These are phyloP conservation scores for Mythimna lalbum DNA, from an alignment of 2,888 invertebrate species.

Conservation along the genomic window DNA sequence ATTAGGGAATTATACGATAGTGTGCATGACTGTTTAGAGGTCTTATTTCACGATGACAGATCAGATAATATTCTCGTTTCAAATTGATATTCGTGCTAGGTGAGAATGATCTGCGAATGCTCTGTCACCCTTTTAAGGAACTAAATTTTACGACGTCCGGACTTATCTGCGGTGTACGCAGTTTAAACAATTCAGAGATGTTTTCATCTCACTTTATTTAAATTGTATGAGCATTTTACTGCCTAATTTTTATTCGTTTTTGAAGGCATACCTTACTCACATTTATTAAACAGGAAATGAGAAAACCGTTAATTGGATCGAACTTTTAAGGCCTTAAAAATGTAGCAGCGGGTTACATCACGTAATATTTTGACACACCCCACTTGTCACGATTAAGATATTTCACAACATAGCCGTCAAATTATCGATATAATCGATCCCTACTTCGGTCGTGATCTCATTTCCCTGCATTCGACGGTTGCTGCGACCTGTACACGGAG, in stretches of 20 bases:
- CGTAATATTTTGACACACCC: conserved; percentile 59
- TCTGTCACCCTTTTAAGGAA: conserved; percentile 53
- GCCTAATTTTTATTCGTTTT: conserved; percentile 47
- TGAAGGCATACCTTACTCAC: conserved; percentile 39
- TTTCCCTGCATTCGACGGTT: conserved; percentile 67
- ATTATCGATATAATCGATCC: conserved; percentile 70
- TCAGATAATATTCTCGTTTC: conserved; percentile 60
- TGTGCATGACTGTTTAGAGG: conserved; percentile 61
- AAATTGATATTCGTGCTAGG: conserved; percentile 63
- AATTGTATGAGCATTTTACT: conserved; percentile 16
- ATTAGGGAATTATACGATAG: conserved; percentile 72
- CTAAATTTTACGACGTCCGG: conserved; percentile 52
- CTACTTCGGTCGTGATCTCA: conserved; percentile 68
- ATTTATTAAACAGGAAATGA: conserved; percentile 50
- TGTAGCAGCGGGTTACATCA: conserved; percentile 54
- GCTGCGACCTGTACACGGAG: conserved; percentile 68
- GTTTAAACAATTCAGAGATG: conserved; percentile 41
- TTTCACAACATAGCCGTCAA: conserved; percentile 66
- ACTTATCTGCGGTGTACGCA: conserved; percentile 32
- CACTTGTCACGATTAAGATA: conserved; percentile 71
- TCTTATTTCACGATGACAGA: conserved; percentile 64
- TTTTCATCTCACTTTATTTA: conserved; percentile 33
- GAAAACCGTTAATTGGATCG: conserved; percentile 58
- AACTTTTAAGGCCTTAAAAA: conserved; percentile 56
- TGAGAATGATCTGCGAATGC: conserved; percentile 59